Base-by-base conservation (phyloP, 2,797 vertebrate species). In the Poeciliopsis paucimaculata region DNA sequence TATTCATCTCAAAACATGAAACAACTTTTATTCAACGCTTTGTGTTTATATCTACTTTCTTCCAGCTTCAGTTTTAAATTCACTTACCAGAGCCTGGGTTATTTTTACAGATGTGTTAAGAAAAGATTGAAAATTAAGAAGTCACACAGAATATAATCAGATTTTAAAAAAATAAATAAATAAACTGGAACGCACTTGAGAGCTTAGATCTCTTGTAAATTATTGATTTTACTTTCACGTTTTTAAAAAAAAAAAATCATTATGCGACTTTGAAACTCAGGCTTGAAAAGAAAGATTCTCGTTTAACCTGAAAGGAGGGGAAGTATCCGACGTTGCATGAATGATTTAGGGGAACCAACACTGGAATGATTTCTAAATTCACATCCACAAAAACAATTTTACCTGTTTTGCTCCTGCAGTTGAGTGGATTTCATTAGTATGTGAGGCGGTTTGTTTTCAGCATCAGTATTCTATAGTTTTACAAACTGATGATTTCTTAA, bases 401-500 rank as follows among this genome's bases (percentile, higher is more conserved):
- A 11, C 8, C 18, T 34, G 20, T 5, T 23, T 39, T 68, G 34
- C 34, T 36, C 7, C 62, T 4, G 4, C 36, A 41, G 36, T 68
- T 26, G 9, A 10, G 23, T 68, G 20, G 8, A 68, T 68, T 39
- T 68, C 64, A 68, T 39, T 68, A 68, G 64, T 41, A 68, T 39
- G 64, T 41, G 12, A 41, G 64, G 64, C 23, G 64, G 64, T 39
- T 68, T 12, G 36, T 26, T 39, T 68, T 68, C 36, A 39, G 64
- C 64, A 26, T 68, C 64, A 68, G 34, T 23, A 20, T 66, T 66
- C 62, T 39, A 68, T 5, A 68, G 64, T 68, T 68, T 68, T 68
- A 41, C 36, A 68, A 68, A 68, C 36, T 68, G 64, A 68, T 66
- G 62, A 66, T 66, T 66, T 66, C 36, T 18, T 66, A 36, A 66